Evolutionary conservation across 30 jellyfish, hydroid and myxozoan genomes (phyloP), one percentile per base, ranked within the genome.

Genomic region (Sanderia malayensis): DNA sequence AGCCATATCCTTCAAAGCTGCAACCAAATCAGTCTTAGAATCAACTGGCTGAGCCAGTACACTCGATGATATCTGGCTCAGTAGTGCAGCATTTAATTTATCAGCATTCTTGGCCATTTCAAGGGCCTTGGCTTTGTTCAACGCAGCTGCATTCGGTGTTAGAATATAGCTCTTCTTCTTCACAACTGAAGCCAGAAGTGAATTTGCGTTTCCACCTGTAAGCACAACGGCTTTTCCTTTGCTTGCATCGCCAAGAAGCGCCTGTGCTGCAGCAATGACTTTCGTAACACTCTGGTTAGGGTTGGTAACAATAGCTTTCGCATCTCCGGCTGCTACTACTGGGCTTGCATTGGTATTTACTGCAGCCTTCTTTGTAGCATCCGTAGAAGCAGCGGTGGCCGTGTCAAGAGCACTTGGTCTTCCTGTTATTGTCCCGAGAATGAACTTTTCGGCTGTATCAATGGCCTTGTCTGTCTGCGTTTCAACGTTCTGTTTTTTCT

Each of bases 1-100:
- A 30, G 72, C 86, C 94, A 82, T 82, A 30, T 71, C 84, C 63
- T 65, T 64, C 47, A 82, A 49, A 25, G 94, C 94, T 20, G 94
- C 94, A 6, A 82, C 69, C n/a, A 82, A 77, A 46, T 71, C 77
- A 22, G 78, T 61, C 55, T 86, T 64, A 27, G 74, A 71, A 62
- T 71, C 71, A 29, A 49, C 79, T 4, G 86, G 45, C n/a, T 67
- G 23, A 1, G 94, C 46, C 47, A 46, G 60, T 28, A 53, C 81
- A 25, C 52, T 66, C 18, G 89, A 71, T 0, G 89, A 78, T n/a
- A 78, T n/a, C 89, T 78, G 89, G 23, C 81, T 62, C 75, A 78
- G 52, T 70, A 71, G 34, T 9, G 90, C 86, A 2, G 95, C 74
- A 49, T 69, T 75, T 27, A 68, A 44, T 15, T 64, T 63, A 33